Evolutionary conservation across 2,113 vertebrate species (phyloP), one percentile per base, ranked within the genome.

Genomic region (Carassius carassius): DNA sequence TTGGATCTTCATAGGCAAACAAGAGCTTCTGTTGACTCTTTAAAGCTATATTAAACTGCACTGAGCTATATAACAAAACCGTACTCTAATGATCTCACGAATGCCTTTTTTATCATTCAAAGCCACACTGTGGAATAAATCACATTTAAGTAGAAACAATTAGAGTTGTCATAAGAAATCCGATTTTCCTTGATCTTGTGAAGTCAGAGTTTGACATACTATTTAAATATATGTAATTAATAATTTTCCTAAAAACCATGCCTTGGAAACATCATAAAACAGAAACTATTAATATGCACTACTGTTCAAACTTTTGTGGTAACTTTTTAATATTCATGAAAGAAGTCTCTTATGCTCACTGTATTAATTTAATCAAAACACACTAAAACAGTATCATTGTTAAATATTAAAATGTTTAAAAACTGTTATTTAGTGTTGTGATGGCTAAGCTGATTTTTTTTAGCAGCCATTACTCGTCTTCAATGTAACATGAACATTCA

Each of bases 1-100:
- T 62, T 78, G 17, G 17, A 58, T 78, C 75, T 37, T 78, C 75
- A 16, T 35, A 62, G 32, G 56, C 54, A 78, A 78, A 60, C 75
- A 78, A 23, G 19, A 78, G 10, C 29, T n/a, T 54, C 74, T 76
- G 74, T 54, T 51, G 47, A 56, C 9, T 32, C 4, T 51, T 74
- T 23, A 74, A 25, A 8, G n/a, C 72, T 16, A 8, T 17, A 54
- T 19, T 56, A 56, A 76, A 32, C 49, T 32, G 32, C 9, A 37
- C 35, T 41, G 37, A 72, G 4, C 37, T n/a, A 72, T 6, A 62
- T 41, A 14, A 77, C 51, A 21, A 5, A 58, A 47, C 44, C 12
- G 44, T 58, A n/a, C 29, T 44, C 35, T 1, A n/a, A n/a, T n/a
- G 10, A 58, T 35, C 16, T 35, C 29, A 77, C 25, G 3, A 77